Base-by-base conservation (phyloP, 2,113 vertebrate species). In the Leucopsar rothschildi region DNA sequence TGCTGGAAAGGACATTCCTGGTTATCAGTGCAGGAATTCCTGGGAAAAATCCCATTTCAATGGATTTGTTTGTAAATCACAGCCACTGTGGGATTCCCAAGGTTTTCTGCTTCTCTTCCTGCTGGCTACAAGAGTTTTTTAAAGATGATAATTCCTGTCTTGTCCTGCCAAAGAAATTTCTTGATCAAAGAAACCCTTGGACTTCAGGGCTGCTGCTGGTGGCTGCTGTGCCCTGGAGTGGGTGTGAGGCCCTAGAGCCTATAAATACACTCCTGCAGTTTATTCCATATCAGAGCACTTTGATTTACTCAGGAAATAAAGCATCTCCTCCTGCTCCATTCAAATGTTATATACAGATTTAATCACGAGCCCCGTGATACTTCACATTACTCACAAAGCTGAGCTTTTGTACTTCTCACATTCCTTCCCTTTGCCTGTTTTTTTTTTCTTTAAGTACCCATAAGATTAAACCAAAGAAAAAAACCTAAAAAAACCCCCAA, bases 281-380 rank as follows among this genome's bases (percentile, higher is more conserved):
- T 47, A 52, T 92, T 70, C 68, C 33, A 2, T 22, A 37, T 63
- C 8, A 4, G 64, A 82, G 75, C 71, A 23, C 72, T 94, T 77
- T 90, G 90, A 95, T 96, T 95, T 96, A 90, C 76, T 70, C 64
- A 27, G 44, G 85, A 93, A 96, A 95, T 95, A 94, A 91, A 96
- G 57, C n/a, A 47, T 53, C 86, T 94, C 68, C 92, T 94, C 66
- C 33, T n/a, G 47, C 90, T 81, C 93, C 79, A 81, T 94, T 92
- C 93, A 90, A 37, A 88, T 37, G 59, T 90, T 96, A 93, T 88
- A 95, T 93, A 93, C 94, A 92, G 93, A 96, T 97, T 93, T 96
- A 94, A 96, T 96, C 95, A 91, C 28, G 33, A 60, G 82, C 81
- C 96, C 88, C 64, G 4, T 4, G 85, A 66, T 17, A 59, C 47